These are phyloP conservation scores for Axinella damicornis DNA, from an alignment of 37 sponge, comb jelly and placozoan genomes.

Conservation along the genomic window DNA sequence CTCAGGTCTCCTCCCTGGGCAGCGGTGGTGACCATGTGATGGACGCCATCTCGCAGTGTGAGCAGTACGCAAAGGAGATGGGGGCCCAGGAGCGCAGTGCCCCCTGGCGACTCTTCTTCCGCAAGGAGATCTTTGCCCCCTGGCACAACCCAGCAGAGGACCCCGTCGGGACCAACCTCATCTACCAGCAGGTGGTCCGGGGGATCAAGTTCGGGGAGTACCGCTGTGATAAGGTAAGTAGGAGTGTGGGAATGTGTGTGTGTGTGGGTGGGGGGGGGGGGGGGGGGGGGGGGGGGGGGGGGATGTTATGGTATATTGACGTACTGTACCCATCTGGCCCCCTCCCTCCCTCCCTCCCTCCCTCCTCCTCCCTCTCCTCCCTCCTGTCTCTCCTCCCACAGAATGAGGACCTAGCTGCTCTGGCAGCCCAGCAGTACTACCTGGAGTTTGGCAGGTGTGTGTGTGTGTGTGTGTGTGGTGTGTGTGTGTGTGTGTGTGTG, in stretches of 20 bases:
- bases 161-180: constrained; percentile 92
- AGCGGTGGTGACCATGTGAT: constrained; percentile 96
- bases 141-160: constrained; percentile 96
- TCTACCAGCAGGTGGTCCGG: constrained; percentile 94
- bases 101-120: constrained; percentile 96
- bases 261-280: background rate
- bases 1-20: constrained; percentile 94
- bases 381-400: too few relatives aligned
- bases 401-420: constrained; percentile 91
- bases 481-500: too few relatives aligned
- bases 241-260: too few relatives aligned
- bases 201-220: constrained; percentile 98
- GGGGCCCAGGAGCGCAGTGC: constrained; percentile 91
- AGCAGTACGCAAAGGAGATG: constrained; percentile 97
- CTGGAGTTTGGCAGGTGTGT: constrained; percentile 72
- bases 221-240: constrained; percentile 86
- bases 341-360: too few relatives aligned
- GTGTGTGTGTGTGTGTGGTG: too few relatives aligned
- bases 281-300: too few relatives aligned
- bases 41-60: constrained; percentile 98
- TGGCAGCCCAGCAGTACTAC: constrained; percentile 94
- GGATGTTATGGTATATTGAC: too few relatives aligned
- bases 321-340: too few relatives aligned
- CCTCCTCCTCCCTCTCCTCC: too few relatives aligned
- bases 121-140: constrained; percentile 97